These are phyloP conservation scores for Cyrtodaria siliqua DNA, from an alignment of 2,888 invertebrate species.

Conservation along the genomic window DNA sequence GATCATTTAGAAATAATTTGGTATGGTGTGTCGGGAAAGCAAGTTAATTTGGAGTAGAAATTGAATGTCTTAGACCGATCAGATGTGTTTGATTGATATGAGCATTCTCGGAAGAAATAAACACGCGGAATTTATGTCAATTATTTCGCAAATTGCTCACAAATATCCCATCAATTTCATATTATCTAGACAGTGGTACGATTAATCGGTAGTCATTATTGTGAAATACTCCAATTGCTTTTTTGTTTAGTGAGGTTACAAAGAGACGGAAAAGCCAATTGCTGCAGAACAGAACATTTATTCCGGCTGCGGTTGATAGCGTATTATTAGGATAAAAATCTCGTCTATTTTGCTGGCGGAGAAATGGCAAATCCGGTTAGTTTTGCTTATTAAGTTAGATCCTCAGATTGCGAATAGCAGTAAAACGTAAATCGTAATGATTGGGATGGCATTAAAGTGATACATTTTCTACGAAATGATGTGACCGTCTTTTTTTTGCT, in stretches of 20 bases:
- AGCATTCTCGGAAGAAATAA: slow-evolving; percentile 67
- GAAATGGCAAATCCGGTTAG: slow-evolving; percentile 8
- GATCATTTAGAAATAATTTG: slow-evolving; percentile 62
- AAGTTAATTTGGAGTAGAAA: slow-evolving; percentile 66
- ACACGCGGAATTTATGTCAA: slow-evolving; percentile 67
- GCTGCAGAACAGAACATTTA: slow-evolving; percentile 51
- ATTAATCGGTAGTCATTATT: slow-evolving; percentile 64
- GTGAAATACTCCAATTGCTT: slow-evolving; percentile 59
- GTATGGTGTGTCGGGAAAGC: slow-evolving; percentile 56
- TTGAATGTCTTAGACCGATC: slow-evolving; percentile 63
- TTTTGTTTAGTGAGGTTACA: slow-evolving; percentile 55
- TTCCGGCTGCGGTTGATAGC: slow-evolving; percentile 57
- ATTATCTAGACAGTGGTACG: slow-evolving; percentile 66
- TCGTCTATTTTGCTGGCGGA: slow-evolving; percentile 24
- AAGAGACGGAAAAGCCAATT: slow-evolving; percentile 58
- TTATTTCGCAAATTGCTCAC: slow-evolving; percentile 69
- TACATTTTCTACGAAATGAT: too few species aligned
- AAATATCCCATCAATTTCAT: slow-evolving; percentile 68
- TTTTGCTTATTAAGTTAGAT: slow-evolving; percentile 16
- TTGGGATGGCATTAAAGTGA: background rate
- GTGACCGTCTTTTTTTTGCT: too few species aligned
- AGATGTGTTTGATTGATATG: slow-evolving; percentile 64
- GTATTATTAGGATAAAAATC: slow-evolving; percentile 64
- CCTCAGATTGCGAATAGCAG: background rate
- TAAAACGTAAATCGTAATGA: background rate